Percentiles rank a stretch among this genome's conserved stretches.
Conservation (phyloP, 1,140 invertebrate genomes). For the Lepidotrigona ventralis region DNA sequence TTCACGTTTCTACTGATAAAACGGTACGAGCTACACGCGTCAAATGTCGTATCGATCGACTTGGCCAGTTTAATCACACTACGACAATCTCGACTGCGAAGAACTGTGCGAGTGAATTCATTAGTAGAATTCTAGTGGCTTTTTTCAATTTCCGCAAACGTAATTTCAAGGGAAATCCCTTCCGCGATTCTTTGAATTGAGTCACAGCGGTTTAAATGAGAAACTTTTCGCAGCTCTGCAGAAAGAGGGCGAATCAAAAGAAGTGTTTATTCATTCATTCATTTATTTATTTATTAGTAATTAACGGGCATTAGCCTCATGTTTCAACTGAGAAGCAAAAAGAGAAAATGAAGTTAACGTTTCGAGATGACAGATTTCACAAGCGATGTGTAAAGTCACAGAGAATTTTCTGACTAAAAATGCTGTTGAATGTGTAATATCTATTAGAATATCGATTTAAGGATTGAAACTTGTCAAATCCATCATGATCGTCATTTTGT, state of each 20-base stretch:
- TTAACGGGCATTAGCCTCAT: too few species aligned
- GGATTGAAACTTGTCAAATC: too few species aligned
- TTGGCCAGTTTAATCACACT: conserved; percentile 1
- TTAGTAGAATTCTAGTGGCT: not conserved
- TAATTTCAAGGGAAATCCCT: not conserved
- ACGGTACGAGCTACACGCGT: conserved; percentile 7
- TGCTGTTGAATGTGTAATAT: too few species aligned
- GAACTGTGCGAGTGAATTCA: not conserved
- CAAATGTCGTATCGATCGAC: conserved; percentile 28
- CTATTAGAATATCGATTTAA: too few species aligned
- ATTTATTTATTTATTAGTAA: too few species aligned
- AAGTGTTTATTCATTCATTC: not conserved
- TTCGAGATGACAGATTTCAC: too few species aligned
- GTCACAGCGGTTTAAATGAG: not conserved
- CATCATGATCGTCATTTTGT: too few species aligned
- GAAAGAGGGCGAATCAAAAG: not conserved
- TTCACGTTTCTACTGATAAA: conserved; percentile 41
- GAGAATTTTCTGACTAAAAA: too few species aligned
- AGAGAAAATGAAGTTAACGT: too few species aligned
- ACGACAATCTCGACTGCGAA: not conserved
- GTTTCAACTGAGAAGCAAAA: too few species aligned
- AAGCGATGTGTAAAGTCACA: too few species aligned
- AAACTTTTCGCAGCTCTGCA: not conserved
- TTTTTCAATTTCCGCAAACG: not conserved
- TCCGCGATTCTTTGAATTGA: not conserved